Base-by-base conservation (phyloP, 2,113 vertebrate genomes). In the Ctenodactylus gundi region DNA sequence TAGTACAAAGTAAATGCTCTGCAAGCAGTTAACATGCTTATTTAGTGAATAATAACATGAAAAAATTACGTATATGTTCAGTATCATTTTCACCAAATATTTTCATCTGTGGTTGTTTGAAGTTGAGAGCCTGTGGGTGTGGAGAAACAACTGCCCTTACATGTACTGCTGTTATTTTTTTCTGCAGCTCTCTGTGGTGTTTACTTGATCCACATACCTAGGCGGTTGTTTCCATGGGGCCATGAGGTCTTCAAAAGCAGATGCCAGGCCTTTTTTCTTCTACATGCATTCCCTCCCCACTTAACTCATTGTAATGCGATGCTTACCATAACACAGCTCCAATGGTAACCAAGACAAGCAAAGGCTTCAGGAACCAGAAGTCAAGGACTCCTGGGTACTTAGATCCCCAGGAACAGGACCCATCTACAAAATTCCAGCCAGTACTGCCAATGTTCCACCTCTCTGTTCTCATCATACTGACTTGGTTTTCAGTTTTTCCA, bases 361-460 rank as follows among this genome's bases (percentile, higher is more conserved):
- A 84, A 73, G 7, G 9, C 39, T 49, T 73, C 9, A 51, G 21
- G 62, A 49, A 58, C 70, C 9, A 77, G 84, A 44, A 73, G n/a
- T 64, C 34, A 14, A 83, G 88, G 21, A 41, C 29, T 73, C 29
- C 1, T 25, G 73, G 34, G 11, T 25, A 6, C 23, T 72, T 64
- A 29, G 29, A 82, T 25, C 44, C 44, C 39, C 31, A 7, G 7
- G 9, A 46, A 12, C 12, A 3, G 27, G 23, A 21, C 18, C 7
- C 4, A 5, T 23, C 27, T 11, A 3, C 3, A 0, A 2, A 31
- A 25, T 14, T 41, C 41, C 55, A 23, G 67, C 58, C 44, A 8
- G 34, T 18, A 4, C 51, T 4, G 0, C 41, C n/a, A 44, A 25
- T 6, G 1, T 6, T 49, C 53, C 1, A 7, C 41, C n/a, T 36